A percentile compares a stretch with the other conserved stretches of the same genome.
phyloP scores from a whole-genome alignment of 2,113 vertebrate genomes.

The Paralichthys olivaceus region DNA sequence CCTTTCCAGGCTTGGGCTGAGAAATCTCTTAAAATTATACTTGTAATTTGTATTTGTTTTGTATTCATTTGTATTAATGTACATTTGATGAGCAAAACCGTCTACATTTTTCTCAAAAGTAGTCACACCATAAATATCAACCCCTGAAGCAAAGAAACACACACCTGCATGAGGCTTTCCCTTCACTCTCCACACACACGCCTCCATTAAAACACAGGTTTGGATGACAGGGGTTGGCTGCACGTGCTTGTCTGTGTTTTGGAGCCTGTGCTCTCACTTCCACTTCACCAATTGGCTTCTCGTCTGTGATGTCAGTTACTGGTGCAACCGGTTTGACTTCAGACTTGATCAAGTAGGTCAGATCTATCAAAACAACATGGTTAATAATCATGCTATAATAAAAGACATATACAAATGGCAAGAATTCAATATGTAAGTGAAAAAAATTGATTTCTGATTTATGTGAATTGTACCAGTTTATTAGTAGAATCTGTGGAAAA shows the following conservation, averaged over 20 bases:
- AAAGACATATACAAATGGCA: background rate
- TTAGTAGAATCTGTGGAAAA: background rate
- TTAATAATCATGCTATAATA: background rate
- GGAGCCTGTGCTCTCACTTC: constrained; percentile 33
- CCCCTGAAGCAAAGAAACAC: background rate
- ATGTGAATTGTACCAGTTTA: background rate
- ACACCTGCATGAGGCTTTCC: constrained; percentile 88
- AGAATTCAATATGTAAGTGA: background rate
- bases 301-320: constrained; percentile 25
- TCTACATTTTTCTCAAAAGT: too few species aligned
- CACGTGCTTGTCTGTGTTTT: constrained; percentile 72
- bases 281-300: constrained; percentile 61
- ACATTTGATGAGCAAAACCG: too few species aligned
- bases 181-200: constrained; percentile 82
- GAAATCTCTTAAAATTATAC: too few species aligned
- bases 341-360: constrained; percentile 85
- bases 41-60: too few species aligned
- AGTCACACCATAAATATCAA: background rate
- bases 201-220: constrained; percentile 89
- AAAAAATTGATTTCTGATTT: background rate
- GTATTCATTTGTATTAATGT: too few species aligned
- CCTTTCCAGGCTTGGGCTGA: too few species aligned
- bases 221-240: constrained; percentile 79
- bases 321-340: constrained; percentile 70
- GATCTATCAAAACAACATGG: constrained; percentile 75